phyloP scores from a whole-genome alignment of 2,888 invertebrate species.

The Odiellus spinosus region DNA sequence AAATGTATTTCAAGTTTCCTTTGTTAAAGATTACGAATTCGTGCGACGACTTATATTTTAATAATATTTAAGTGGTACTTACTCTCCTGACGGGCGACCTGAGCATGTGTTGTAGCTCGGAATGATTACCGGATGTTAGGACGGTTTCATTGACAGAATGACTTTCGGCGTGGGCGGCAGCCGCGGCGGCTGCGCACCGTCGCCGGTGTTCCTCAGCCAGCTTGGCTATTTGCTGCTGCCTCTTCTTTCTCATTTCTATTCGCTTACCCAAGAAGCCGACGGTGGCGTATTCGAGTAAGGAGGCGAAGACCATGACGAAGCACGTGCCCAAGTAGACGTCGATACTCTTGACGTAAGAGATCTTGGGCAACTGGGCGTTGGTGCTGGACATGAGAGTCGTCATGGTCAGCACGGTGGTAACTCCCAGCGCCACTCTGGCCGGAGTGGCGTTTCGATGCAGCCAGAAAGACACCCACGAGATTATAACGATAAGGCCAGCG shows the following conservation, averaged over 20 bases:
- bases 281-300: slow-evolving; percentile 28
- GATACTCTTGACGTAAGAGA: slow-evolving; percentile 30
- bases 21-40: too few relatives aligned
- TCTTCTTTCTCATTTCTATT: slow-evolving; percentile 20
- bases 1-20: too few relatives aligned
- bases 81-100: slow-evolving; percentile 11
- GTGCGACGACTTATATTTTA: too few relatives aligned
- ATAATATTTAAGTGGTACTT: too few relatives aligned
- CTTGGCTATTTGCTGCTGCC: slow-evolving; percentile 20
- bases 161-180: slow-evolving; percentile 16
- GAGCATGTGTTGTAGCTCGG: slow-evolving; percentile 14
- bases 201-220: slow-evolving; percentile 20
- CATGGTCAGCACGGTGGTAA: slow-evolving; percentile 68
- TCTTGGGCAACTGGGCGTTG: slow-evolving; percentile 32
- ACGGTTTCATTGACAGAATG: slow-evolving; percentile 15
- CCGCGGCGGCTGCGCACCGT: slow-evolving; percentile 18
- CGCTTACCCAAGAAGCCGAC: slow-evolving; percentile 22
- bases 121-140: slow-evolving; percentile 12
- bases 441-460: slow-evolving; percentile 87
- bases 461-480: slow-evolving; percentile 89
- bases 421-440: slow-evolving; percentile 79
- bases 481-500: slow-evolving; percentile 89
- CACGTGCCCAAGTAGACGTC: slow-evolving; percentile 35
- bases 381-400: slow-evolving; percentile 38
- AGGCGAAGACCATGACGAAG: slow-evolving; percentile 34